These are phyloP conservation scores for Patagioenas fasciata DNA, from an alignment of 2,113 vertebrate genomes.

Conservation along the genomic window DNA sequence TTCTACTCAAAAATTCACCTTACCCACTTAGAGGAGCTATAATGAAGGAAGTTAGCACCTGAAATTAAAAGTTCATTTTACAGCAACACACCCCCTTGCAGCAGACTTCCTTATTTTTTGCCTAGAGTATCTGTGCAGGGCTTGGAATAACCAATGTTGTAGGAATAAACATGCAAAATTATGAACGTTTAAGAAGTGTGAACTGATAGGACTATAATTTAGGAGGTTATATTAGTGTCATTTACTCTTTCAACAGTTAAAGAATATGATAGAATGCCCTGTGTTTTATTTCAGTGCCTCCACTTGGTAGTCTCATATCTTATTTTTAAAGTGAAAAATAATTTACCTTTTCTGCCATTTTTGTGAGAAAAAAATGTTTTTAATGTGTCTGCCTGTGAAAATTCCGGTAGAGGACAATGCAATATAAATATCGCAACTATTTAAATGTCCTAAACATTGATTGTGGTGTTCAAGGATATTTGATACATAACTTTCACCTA, in stretches of 20 bases:
- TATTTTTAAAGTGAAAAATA: background rate
- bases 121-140: background rate
- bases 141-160: background rate
- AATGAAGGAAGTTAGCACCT: background rate
- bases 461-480: background rate
- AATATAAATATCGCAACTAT: background rate
- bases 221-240: background rate
- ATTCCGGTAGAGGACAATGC: background rate
- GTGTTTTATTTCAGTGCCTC: background rate
- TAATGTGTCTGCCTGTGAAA: background rate
- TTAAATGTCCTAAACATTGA: background rate
- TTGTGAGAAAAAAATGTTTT: background rate
- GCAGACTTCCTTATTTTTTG: background rate
- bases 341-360: background rate
- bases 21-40: background rate
- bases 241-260: background rate
- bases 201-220: background rate
- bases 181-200: background rate
- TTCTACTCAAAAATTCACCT: background rate
- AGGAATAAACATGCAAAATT: background rate
- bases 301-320: background rate
- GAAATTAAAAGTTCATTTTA: background rate
- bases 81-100: accelerated
- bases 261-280: background rate
- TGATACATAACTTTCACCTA: background rate